A percentile compares a stretch with the other conserved stretches of the same genome.
Evolutionary conservation across 2,888 invertebrate species (phyloP).

Genomic region (Pediacus dermestoides): DNA sequence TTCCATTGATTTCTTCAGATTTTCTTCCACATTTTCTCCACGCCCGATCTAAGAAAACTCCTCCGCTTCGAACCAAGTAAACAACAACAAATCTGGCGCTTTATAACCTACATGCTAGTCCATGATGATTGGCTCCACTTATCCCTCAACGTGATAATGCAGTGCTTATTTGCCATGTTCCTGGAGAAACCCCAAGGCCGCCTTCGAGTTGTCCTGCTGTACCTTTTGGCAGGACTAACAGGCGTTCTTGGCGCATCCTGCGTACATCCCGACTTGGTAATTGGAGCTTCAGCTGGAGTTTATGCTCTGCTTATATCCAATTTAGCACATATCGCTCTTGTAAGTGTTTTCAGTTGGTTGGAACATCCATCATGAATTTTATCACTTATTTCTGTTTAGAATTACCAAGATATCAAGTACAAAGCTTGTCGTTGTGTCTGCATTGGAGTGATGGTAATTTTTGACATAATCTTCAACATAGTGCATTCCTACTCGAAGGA

Average conservation of each 20-base stretch:
- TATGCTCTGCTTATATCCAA: constrained; percentile 86
- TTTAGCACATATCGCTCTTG: constrained; percentile 76
- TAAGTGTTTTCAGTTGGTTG: no score
- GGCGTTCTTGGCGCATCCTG: constrained; percentile 74
- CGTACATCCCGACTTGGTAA: constrained; percentile 73
- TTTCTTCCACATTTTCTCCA: constrained; percentile 30
- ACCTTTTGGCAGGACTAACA: constrained; percentile 70
- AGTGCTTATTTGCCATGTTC: constrained; percentile 56
- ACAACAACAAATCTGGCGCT: constrained; percentile 72
- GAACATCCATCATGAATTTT: no score
- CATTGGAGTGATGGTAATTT: constrained; percentile 61
- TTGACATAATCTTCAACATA: constrained; percentile 60
- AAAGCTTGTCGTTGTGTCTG: constrained; percentile 56
- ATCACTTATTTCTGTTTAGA: constrained; percentile 45
- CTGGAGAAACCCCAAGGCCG: constrained; percentile 72
- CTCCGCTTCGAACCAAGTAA: constrained; percentile 63
- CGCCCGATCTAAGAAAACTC: constrained; percentile 24
- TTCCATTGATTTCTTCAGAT: constrained; percentile 23
- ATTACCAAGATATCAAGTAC: constrained; percentile 48
- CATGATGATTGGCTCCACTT: constrained; percentile 76
- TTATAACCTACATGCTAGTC: constrained; percentile 73
- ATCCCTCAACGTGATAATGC: constrained; percentile 70
- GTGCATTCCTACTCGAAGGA: constrained; percentile 49
- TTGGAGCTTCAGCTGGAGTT: constrained; percentile 88
- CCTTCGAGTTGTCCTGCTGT: constrained; percentile 65